Evolutionary conservation across 1,140 invertebrate species (phyloP).

Genomic region (Pseudomyrmex pallidus): DNA sequence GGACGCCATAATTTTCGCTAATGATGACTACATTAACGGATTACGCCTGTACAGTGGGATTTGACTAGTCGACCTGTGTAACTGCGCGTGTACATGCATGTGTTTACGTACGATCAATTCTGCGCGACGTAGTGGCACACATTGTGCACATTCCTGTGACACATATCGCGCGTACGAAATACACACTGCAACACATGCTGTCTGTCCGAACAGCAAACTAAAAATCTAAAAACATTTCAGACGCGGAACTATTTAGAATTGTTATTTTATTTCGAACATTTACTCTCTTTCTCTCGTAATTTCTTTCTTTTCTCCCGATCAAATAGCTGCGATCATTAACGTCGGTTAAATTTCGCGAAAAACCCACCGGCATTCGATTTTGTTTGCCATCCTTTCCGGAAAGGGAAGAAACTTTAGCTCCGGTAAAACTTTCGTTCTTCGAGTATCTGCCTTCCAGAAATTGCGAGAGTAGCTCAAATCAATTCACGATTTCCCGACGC

Average conservation of each 20-base stretch:
- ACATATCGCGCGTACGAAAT: neutral
- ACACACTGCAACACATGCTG: neutral
- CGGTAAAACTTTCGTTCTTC: slow-evolving; percentile 2
- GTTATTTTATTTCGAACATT: neutral
- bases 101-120: slow-evolving; percentile 45
- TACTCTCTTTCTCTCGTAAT: neutral
- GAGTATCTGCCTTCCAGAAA: slow-evolving; percentile 30
- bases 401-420: neutral
- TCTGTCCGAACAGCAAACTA: neutral
- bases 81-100: slow-evolving; percentile 2
- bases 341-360: slow-evolving; percentile 9
- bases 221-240: neutral
- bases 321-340: slow-evolving; percentile 4
- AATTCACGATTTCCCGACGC: slow-evolving; percentile 55
- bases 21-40: slow-evolving; percentile 56
- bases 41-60: slow-evolving; percentile 40
- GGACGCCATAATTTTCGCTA: slow-evolving; percentile 53
- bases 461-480: slow-evolving; percentile 52
- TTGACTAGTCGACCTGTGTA: slow-evolving; percentile 6
- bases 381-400: neutral
- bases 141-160: neutral
- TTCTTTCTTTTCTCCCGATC: slow-evolving; percentile 11
- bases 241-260: neutral
- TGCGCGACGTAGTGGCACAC: slow-evolving; percentile 24
- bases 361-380: neutral